Percentiles rank a stretch among this genome's conserved stretches.
Evolutionary conservation across 2,888 invertebrate species (phyloP).

Genomic region (Tuta absoluta): DNA sequence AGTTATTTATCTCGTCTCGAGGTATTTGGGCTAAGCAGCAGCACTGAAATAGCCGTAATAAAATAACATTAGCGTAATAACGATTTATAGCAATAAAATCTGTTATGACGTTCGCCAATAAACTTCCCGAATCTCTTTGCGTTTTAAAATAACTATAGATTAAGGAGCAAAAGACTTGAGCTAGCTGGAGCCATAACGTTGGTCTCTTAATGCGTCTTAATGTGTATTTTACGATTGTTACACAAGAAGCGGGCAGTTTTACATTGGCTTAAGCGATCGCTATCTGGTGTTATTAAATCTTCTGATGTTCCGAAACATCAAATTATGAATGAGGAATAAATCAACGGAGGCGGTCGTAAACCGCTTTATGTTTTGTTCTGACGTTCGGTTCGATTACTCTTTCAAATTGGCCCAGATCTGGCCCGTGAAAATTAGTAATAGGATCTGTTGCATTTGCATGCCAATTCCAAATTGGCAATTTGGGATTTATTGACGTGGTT

Average conservation of each 20-base stretch:
- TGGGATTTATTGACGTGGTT: conserved; percentile 10
- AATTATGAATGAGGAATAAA: conserved; percentile 80
- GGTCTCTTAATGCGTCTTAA: conserved; percentile 78
- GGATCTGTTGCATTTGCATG: conserved; percentile 36
- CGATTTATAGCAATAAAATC: conserved; percentile 74
- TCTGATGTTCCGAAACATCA: conserved; percentile 78
- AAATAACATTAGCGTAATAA: conserved; percentile 75
- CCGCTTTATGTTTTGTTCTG: conserved; percentile 78
- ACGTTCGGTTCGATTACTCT: conserved; percentile 67
- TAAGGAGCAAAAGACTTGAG: conserved; percentile 70
- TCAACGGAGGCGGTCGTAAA: conserved; percentile 77
- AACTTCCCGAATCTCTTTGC: conserved; percentile 66
- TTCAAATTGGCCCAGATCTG: conserved; percentile 72
- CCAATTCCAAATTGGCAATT: conserved; percentile 15
- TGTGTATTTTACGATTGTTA: conserved; percentile 80
- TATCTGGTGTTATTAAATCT: conserved; percentile 78
- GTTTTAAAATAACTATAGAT: conserved; percentile 78
- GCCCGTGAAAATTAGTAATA: conserved; percentile 61
- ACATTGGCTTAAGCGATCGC: conserved; percentile 75
- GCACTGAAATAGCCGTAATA: conserved; percentile 63
- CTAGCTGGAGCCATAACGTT: conserved; percentile 59
- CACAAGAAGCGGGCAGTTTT: conserved; percentile 76
- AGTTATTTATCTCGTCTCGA: conserved; percentile 50
- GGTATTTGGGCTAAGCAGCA: conserved; percentile 60
- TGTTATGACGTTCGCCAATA: conserved; percentile 74